Evolutionary conservation across 2,888 invertebrate genomes (phyloP).

Genomic region (Philonicus albiceps): DNA sequence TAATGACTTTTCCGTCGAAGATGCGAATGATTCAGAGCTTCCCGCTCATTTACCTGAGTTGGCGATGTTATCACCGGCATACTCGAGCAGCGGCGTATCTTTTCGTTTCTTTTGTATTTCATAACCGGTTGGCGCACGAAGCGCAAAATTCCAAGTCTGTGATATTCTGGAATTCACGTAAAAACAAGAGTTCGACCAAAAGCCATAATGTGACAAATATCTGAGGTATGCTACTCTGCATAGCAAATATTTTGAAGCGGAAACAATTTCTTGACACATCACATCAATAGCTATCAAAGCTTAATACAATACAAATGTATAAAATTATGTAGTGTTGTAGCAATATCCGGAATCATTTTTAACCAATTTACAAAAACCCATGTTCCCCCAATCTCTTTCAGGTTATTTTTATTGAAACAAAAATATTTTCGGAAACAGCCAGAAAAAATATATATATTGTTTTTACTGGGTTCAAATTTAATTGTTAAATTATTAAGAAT

Average conservation of each 20-base stretch:
- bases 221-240: not conserved
- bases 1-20: not conserved
- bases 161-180: not conserved
- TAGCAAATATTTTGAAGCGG: not conserved
- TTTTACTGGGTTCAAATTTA: too few species aligned
- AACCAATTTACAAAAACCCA: too few species aligned
- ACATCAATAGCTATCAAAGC: too few species aligned
- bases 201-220: not conserved
- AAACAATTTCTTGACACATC: not conserved
- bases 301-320: too few species aligned
- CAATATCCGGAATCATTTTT: too few species aligned
- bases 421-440: too few species aligned
- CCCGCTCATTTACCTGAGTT: not conserved
- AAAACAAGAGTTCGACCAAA: not conserved
- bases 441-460: too few species aligned
- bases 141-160: not conserved
- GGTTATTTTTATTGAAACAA: too few species aligned
- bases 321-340: too few species aligned
- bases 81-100: not conserved
- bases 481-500: too few species aligned
- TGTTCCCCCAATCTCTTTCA: too few species aligned
- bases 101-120: not conserved
- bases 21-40: not conserved
- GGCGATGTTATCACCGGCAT: not conserved
- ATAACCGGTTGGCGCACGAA: not conserved